Percentiles rank a stretch among this genome's conserved stretches.
phyloP scores from a whole-genome alignment of 2,888 invertebrate genomes.

The Ophion ventricosus region DNA sequence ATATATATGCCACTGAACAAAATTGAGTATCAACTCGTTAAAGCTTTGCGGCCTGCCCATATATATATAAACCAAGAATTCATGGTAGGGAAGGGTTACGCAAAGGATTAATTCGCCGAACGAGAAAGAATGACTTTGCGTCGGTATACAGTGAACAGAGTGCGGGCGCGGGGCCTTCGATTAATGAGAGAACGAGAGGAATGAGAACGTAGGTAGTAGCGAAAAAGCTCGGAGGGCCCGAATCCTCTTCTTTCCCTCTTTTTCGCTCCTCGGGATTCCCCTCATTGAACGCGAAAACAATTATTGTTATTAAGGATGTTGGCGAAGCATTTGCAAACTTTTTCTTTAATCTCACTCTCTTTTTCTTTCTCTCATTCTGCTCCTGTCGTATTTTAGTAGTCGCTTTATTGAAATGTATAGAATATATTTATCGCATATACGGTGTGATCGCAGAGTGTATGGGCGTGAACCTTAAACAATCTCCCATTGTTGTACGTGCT shows the following conservation, averaged over 20 bases:
- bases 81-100: neutral
- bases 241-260: constrained; percentile 16
- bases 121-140: constrained; percentile 63
- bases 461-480: too few species aligned
- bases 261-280: constrained; percentile 61
- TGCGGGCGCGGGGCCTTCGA: constrained; percentile 48
- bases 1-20: neutral
- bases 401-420: too few species aligned
- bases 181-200: constrained; percentile 60
- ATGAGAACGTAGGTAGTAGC: constrained; percentile 3
- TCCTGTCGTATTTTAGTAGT: too few species aligned
- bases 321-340: constrained; percentile 44
- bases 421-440: too few species aligned
- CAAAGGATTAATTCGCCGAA: neutral
- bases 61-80: neutral
- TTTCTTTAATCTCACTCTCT: too few species aligned
- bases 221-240: constrained; percentile 1
- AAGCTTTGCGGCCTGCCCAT: neutral
- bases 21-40: constrained; percentile 52
- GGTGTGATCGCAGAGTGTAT: too few species aligned
- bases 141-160: constrained; percentile 30
- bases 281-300: constrained; percentile 71
- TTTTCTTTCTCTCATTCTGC: too few species aligned
- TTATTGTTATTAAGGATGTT: constrained; percentile 78
- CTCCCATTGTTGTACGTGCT: too few species aligned